A percentile compares a stretch with the other conserved stretches of the same genome.
These are phyloP conservation scores for Drosophila melanosoma DNA, from an alignment of 2,888 invertebrate species.

Conservation along the genomic window DNA sequence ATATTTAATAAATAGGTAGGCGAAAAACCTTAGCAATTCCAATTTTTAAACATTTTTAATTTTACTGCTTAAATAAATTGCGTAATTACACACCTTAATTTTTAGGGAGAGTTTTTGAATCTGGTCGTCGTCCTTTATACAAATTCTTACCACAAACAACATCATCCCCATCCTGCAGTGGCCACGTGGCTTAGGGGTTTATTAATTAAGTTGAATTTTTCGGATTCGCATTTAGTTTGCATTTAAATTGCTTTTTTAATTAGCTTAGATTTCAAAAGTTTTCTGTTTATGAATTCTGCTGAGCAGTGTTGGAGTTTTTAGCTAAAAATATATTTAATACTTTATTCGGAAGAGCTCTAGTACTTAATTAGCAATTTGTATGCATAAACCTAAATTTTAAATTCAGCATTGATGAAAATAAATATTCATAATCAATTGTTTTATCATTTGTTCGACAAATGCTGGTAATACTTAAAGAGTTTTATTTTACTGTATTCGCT, in stretches of 20 bases:
- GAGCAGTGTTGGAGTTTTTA: not conserved
- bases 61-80: slow-evolving; percentile 13
- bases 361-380: slow-evolving; percentile 48
- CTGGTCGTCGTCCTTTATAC: not conserved
- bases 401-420: slow-evolving; percentile 53
- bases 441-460: slow-evolving; percentile 26
- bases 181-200: slow-evolving; percentile 39
- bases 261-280: slow-evolving; percentile 60
- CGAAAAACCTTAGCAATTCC: not conserved
- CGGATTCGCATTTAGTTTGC: slow-evolving; percentile 64
- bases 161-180: not conserved
- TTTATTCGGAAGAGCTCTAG: slow-evolving; percentile 20
- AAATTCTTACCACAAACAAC: not conserved
- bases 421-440: slow-evolving; percentile 49
- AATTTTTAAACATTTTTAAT: slow-evolving; percentile 3
- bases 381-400: slow-evolving; percentile 22
- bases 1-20: not conserved
- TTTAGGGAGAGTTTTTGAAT: not conserved
- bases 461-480: slow-evolving; percentile 24
- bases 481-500: slow-evolving; percentile 10
- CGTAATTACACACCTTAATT: slow-evolving; percentile 25
- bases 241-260: slow-evolving; percentile 71
- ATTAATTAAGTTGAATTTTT: slow-evolving; percentile 57
- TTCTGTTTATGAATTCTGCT: slow-evolving; percentile 42
- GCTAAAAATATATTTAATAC: slow-evolving; percentile 46